Evolutionary conservation across 2,888 invertebrate genomes (phyloP), one percentile per base, ranked within the genome.

Genomic region (Drosophila pseudotakahashii): DNA sequence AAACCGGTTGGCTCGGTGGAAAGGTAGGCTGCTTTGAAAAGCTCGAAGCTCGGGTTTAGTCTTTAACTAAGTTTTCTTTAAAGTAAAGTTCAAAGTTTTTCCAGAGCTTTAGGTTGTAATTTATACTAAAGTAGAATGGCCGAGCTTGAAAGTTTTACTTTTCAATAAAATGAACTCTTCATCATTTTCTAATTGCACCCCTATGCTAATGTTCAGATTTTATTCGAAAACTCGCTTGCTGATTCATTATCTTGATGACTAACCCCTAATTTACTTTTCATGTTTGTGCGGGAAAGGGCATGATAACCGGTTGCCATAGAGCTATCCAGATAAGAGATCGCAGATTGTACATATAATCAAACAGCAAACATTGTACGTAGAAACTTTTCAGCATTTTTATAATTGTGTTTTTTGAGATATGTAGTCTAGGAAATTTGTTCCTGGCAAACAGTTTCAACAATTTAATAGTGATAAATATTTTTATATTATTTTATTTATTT

Each of bases 331-430:
- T 58, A 11, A 39, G 30, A n/a, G 37, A 39, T 58, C 26, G 30
- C 10, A 55, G 55, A 58, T 39, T 30, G 30, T 30, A n/a, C n/a
- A n/a, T n/a, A 55, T 58, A 58, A 54, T 54, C 55, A 30, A 4
- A 13, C 34, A 5, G 19, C 16, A 54, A 54, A 58, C 30, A 54
- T 58, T 39, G 19, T 34, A 34, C 11, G 34, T 39, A 7, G 3
- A 10, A 41, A 14, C 7, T 14, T 9, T 7, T 41, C 16, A 7
- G 14, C 7, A 14, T 14, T 7, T 7, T 30, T 30, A 30, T 30
- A 30, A 30, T 30, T 30, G 26, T 26, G 26, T 26, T 26, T 6
- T 26, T 26, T 26, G 26, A 19, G 19, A 19, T 19, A 19, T 19
- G 3, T 3, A 19, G 19, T 6, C 7, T 26, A 26, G 3, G 6